Base-by-base conservation (phyloP, 1,140 invertebrate genomes). In the Linepithema humile region DNA sequence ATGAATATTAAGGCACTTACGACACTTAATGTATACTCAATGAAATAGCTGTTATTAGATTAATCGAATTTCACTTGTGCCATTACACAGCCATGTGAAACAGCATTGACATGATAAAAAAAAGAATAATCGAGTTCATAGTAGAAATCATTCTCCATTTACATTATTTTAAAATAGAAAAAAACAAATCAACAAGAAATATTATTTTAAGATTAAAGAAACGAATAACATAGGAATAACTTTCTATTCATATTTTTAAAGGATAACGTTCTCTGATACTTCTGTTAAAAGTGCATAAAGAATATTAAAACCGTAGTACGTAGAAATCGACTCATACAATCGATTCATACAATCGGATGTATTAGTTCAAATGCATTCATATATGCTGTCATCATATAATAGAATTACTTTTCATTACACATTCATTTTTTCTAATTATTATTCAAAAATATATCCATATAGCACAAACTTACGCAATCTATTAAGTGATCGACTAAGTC, bases 141-240 rank as follows among this genome's bases (percentile, higher is more conserved):
- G 20, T 23, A 12, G 10, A 69, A 26, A 40, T 50, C 29, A 1
- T 50, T n/a, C 17, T 77, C 10, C 10, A 3, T 40, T 10, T 23
- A 17, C 1, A 23, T 26, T 50, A 60, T 26, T 43, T 38, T 67
- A 4, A 69, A 26, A 26, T 48, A 32, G 26, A 29, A 67, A 3
- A 26, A 6, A 40, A n/a, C 26, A 6, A 50, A n/a, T 48, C 5
- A 48, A 48, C 17, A 50, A 50, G 12, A n/a, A 0, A 17, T 23
- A 32, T 84, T 64, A n/a, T 48, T 50, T 23, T 45, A 23, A 59
- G 53, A 72, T 72, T 72, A 62, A 45, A 32, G 5, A 38, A 40
- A 43, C 2, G 15, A 17, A 72, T 60, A 45, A 3, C 40, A 32
- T 23, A 35, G 2, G 53, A 7, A 23, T 12, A 32, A 1, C 7